Evolutionary conservation across 1,140 invertebrate species (phyloP).

Genomic region (Chironomus tepperi): DNA sequence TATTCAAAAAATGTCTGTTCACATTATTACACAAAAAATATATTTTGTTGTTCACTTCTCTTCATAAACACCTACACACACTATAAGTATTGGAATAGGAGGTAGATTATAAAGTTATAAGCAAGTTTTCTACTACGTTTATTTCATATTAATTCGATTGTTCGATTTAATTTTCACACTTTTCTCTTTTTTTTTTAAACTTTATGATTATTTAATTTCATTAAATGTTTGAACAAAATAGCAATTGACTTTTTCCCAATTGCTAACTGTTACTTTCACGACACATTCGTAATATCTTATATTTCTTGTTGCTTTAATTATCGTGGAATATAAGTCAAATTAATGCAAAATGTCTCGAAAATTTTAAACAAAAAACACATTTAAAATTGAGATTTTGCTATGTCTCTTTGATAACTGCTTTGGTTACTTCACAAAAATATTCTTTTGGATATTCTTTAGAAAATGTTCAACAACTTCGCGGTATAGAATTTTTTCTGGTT

Average conservation of each 20-base stretch:
- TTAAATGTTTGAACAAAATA: constrained; percentile 18
- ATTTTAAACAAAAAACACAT: background rate
- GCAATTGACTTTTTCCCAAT: constrained; percentile 3
- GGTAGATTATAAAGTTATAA: background rate
- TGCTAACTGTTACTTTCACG: background rate
- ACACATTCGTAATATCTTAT: background rate
- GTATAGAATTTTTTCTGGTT: background rate
- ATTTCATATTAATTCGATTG: too few relatives aligned
- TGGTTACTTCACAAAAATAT: background rate
- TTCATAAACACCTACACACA: background rate
- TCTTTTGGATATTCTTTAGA: background rate
- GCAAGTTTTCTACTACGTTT: background rate
- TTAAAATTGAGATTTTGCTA: constrained; percentile 17
- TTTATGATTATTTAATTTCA: background rate
- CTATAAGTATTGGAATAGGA: background rate
- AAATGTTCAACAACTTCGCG: constrained; percentile 9
- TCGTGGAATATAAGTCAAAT: background rate
- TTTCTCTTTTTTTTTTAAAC: background rate
- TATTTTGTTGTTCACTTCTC: background rate
- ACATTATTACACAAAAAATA: background rate
- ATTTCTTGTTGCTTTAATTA: background rate
- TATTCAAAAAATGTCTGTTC: background rate
- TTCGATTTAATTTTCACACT: background rate
- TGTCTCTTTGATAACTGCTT: background rate
- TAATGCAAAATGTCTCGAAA: constrained; percentile 9